A percentile compares a stretch with the other conserved stretches of the same genome.
Conservation (phyloP, 2,113 vertebrate genomes). For the Trachemys scripta region DNA sequence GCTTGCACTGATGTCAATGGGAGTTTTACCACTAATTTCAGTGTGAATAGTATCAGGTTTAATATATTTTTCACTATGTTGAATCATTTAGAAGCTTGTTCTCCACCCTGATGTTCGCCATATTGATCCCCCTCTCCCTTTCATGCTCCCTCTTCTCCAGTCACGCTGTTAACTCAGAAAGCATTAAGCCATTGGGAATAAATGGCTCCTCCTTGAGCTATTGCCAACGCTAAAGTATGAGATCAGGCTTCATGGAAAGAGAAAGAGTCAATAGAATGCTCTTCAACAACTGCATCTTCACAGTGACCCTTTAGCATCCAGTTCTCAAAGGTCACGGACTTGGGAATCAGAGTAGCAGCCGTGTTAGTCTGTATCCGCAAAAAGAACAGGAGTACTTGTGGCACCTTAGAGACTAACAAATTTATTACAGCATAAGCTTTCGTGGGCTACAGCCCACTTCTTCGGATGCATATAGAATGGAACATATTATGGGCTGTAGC, state of each 20-base stretch:
- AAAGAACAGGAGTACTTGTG: no score
- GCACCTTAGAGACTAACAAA: no score
- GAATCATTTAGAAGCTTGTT: neutral
- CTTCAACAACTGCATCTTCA: neutral
- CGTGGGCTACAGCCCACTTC: no score
- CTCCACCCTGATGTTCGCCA: neutral
- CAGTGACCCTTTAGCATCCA: neutral
- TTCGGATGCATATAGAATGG: no score
- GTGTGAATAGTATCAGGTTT: neutral
- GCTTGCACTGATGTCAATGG: neutral
- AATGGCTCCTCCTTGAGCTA: neutral
- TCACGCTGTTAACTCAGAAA: neutral
- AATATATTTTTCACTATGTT: neutral
- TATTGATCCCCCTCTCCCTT: neutral
- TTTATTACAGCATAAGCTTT: no score
- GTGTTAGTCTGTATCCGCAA: no score
- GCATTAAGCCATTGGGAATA: neutral
- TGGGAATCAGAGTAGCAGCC: neutral
- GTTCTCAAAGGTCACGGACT: neutral
- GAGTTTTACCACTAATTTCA: neutral
- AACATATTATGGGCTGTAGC: no score
- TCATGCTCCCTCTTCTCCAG: neutral
- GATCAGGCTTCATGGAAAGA: neutral
- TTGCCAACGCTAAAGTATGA: neutral
- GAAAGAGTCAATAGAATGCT: neutral